A percentile compares a stretch with the other conserved stretches of the same genome.
Evolutionary conservation across 2,888 invertebrate genomes (phyloP).

Genomic region (Brachyopa scutellaris): DNA sequence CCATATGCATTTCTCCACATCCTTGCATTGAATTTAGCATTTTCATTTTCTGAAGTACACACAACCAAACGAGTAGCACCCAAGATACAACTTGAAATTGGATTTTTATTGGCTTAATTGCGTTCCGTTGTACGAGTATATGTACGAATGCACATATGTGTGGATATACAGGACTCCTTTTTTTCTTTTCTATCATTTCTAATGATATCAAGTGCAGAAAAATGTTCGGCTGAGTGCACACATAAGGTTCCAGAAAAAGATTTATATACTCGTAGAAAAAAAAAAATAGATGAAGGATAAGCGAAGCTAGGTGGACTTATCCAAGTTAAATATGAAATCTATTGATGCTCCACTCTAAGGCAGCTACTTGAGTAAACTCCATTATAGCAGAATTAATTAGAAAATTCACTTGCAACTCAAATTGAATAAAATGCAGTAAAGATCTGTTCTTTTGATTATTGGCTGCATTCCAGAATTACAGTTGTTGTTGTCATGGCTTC

Average conservation of each 20-base stretch:
- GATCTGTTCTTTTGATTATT: conserved; percentile 49
- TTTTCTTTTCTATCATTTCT: conserved; percentile 21
- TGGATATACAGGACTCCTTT: conserved; percentile 32
- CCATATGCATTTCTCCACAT: background rate
- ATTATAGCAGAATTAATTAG: conserved; percentile 64
- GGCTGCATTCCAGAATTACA: conserved; percentile 37
- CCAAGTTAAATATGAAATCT: conserved; percentile 38
- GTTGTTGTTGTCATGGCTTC: background rate
- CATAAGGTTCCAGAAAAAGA: background rate
- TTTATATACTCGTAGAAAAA: background rate
- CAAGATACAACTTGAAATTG: conserved; percentile 62
- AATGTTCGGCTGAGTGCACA: conserved; percentile 50
- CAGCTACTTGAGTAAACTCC: conserved; percentile 54
- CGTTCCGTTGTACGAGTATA: conserved; percentile 35
- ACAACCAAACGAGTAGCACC: background rate
- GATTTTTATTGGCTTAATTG: conserved; percentile 71
- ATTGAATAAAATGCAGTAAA: conserved; percentile 61
- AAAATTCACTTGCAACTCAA: conserved; percentile 62
- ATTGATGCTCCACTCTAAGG: conserved; percentile 41
- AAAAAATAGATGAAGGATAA: conserved; percentile 38
- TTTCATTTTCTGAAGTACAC: background rate
- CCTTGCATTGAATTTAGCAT: background rate
- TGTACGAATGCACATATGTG: conserved; percentile 13
- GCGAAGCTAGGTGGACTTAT: conserved; percentile 9
- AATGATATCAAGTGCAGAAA: conserved; percentile 60